Conservation (phyloP, 2,888 invertebrate species). For the Stegana nigrithorax region DNA sequence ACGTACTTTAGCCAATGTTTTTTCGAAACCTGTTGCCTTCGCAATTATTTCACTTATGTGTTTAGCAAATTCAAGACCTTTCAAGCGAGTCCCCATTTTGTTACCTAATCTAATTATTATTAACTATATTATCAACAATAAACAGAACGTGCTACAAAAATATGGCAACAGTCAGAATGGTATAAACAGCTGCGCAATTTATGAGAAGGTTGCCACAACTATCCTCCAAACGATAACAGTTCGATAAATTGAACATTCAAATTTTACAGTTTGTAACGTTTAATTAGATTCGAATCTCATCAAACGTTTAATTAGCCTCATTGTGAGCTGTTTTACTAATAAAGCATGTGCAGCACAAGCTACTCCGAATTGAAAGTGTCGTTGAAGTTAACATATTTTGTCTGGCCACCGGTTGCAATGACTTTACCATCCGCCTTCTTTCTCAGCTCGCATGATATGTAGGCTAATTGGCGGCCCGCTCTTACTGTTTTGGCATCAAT, state of each 20-base stretch:
- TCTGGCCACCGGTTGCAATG: conserved; percentile 86
- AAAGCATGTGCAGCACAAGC: too few relatives aligned
- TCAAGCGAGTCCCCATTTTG: conserved; percentile 55
- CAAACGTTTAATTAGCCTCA: too few relatives aligned
- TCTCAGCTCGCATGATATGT: conserved; percentile 81
- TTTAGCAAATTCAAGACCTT: conserved; percentile 67
- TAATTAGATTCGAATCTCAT: too few relatives aligned
- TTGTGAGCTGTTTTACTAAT: too few relatives aligned
- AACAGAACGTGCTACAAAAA: neutral
- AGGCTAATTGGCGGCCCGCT: conserved; percentile 84
- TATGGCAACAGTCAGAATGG: too few relatives aligned
- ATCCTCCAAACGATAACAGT: too few relatives aligned
- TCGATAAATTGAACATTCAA: too few relatives aligned
- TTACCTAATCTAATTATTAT: too few relatives aligned
- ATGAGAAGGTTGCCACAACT: too few relatives aligned
- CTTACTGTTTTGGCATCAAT: conserved; percentile 83
- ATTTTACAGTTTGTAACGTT: too few relatives aligned
- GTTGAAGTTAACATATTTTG: conserved; percentile 74
- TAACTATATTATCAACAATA: too few relatives aligned
- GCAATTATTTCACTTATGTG: conserved; percentile 62
- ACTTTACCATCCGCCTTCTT: conserved; percentile 80
- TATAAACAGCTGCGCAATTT: too few relatives aligned
- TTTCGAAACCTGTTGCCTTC: conserved; percentile 68
- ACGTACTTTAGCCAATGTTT: conserved; percentile 69
- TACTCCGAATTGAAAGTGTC: neutral